These are phyloP conservation scores for Dipodomys spectabilis DNA, from an alignment of 2,113 vertebrate species.

Conservation along the genomic window DNA sequence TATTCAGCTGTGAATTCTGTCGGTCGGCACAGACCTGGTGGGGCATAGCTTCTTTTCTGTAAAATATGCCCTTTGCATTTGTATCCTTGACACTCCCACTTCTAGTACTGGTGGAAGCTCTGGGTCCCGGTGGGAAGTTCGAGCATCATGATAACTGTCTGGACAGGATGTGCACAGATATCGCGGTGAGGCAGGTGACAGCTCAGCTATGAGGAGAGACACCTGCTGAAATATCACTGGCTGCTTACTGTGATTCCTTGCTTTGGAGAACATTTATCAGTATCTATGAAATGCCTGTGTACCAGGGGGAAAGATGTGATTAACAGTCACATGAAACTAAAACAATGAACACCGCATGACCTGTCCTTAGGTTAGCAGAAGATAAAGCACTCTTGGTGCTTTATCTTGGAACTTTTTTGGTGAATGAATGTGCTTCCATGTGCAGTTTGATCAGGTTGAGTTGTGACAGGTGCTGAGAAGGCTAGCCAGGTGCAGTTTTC, in stretches of 20 bases:
- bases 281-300: not conserved
- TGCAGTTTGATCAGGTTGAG: accelerated
- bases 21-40: accelerated
- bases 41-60: accelerated
- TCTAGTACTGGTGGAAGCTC: not conserved
- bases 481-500: not conserved
- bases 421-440: not conserved
- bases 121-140: accelerated
- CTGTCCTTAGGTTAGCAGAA: not conserved
- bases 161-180: not conserved
- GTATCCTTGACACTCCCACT: not conserved
- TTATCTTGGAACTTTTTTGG: not conserved
- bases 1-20: not conserved
- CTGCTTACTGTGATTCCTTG: not conserved
- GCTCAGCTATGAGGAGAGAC: not conserved
- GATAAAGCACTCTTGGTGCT: not conserved
- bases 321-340: not conserved
- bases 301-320: not conserved
- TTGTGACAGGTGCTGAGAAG: not conserved
- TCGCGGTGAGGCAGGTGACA: not conserved
- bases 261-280: slow-evolving; percentile 4
- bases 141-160: not conserved
- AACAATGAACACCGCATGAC: not conserved
- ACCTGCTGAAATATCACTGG: not conserved
- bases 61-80: not conserved